A percentile compares a stretch with the other conserved stretches of the same genome.
These are phyloP conservation scores for Euura saliciscinereae DNA, from an alignment of 1,140 invertebrate species.

Conservation along the genomic window DNA sequence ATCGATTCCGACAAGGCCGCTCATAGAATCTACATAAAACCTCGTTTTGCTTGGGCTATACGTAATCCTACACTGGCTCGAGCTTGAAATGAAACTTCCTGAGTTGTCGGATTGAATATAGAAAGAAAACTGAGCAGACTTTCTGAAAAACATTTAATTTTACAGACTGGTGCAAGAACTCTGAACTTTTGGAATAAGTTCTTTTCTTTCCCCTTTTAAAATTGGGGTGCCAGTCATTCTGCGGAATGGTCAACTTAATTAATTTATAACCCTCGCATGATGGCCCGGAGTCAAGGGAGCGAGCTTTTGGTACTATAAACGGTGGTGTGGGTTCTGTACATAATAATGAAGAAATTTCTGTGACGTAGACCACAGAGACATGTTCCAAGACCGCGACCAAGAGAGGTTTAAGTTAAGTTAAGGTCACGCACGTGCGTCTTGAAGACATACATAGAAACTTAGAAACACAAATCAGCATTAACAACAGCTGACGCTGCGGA, in stretches of 20 bases:
- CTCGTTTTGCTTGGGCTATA: neutral
- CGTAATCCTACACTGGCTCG: no score
- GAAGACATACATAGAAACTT: neutral
- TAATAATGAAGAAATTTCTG: no score
- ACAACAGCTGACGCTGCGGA: neutral
- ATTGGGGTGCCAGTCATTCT: neutral
- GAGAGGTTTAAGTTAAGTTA: neutral
- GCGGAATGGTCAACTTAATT: neutral
- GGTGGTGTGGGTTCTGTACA: neutral
- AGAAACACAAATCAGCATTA: neutral
- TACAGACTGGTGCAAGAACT: no score
- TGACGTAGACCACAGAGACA: no score
- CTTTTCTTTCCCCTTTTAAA: no score
- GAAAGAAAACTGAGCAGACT: no score
- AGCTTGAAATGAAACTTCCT: neutral
- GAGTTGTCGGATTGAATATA: no score
- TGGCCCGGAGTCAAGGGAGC: no score
- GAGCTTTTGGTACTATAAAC: neutral
- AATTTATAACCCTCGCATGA: neutral
- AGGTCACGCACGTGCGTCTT: neutral
- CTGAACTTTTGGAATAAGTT: no score
- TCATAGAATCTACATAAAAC: constrained; percentile 1
- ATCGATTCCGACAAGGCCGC: neutral
- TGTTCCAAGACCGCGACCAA: no score
- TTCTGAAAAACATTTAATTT: no score